Evolutionary conservation across 2,797 vertebrate genomes (phyloP).

Genomic region (Crocidura indochinensis): DNA sequence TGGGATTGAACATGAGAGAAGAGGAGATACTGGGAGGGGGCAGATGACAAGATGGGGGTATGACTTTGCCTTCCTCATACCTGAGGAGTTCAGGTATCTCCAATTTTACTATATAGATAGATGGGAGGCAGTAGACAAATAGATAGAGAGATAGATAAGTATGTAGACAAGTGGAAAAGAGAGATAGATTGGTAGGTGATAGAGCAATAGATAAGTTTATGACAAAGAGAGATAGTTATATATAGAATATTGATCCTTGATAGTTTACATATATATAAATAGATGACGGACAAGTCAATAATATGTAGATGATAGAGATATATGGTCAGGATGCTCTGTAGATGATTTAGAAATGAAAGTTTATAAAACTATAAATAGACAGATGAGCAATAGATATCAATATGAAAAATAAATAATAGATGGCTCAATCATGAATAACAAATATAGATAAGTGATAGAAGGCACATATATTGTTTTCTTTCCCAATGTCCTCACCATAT

Average conservation of each 20-base stretch:
- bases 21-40: background rate
- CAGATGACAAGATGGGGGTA: background rate
- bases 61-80: background rate
- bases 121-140: too few species aligned
- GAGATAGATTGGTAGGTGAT: background rate
- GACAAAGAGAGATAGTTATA: too few species aligned
- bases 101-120: background rate
- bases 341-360: background rate
- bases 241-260: too few species aligned
- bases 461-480: background rate
- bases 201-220: background rate
- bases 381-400: background rate
- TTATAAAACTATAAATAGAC: background rate
- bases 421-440: background rate
- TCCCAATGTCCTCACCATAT: background rate
- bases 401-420: background rate
- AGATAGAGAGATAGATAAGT: background rate
- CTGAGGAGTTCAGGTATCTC: background rate
- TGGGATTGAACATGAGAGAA: accelerated
- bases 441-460: background rate
- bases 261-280: background rate
- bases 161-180: background rate
- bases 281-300: background rate
- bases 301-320: background rate
- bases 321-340: background rate